Base-by-base conservation (phyloP, 2,797 vertebrate species). In the Pitangus sulphuratus region DNA sequence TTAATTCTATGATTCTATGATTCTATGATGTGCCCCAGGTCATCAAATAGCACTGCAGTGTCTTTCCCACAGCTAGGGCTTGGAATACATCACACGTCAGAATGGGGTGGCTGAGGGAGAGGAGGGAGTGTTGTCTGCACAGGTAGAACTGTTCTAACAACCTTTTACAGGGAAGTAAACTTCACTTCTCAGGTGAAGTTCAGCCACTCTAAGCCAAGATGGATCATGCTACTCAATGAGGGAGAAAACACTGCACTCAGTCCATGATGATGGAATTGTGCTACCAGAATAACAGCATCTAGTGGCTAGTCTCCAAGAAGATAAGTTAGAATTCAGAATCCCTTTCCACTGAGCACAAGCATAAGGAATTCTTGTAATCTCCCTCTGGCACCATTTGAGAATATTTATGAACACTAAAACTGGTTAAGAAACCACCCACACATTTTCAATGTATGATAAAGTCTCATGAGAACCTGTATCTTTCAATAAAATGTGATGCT, bases 321-420 rank as follows among this genome's bases (percentile, higher is more conserved):
- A 45, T 39, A 77, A 84, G 77, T 72, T 51, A 69, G 77, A 93
- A 84, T 92, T 91, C 57, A 84, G 77, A 95, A 85, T 48, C 21
- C 18, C 48, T 75, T 89, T 91, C 57, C 71, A 56, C 14, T 65
- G 65, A 93, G 42, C 58, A 48, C 9, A 76, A 76, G 31, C 31
- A 37, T 87, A 76, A 87, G 33, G 51, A 47, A 45, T 86, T 91
- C 57, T 91, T 71, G 37, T 79, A 86, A 80, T 94, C 65, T 75
- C 44, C 66, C 64, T 75, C 72, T 92, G 72, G 76, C 87, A 95
- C 71, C 22, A 64, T 85, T 82, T 93, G 53, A 93, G 89, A 95
- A 86, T 95, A 91, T 94, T 96, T 94, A 90, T 95, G 87, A 84
- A 68, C 40, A 75, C 68, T 87, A 78, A 77, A 93, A 87, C 82